Base-by-base conservation (phyloP, 2,888 invertebrate species). In the Entomobrya proxima region DNA sequence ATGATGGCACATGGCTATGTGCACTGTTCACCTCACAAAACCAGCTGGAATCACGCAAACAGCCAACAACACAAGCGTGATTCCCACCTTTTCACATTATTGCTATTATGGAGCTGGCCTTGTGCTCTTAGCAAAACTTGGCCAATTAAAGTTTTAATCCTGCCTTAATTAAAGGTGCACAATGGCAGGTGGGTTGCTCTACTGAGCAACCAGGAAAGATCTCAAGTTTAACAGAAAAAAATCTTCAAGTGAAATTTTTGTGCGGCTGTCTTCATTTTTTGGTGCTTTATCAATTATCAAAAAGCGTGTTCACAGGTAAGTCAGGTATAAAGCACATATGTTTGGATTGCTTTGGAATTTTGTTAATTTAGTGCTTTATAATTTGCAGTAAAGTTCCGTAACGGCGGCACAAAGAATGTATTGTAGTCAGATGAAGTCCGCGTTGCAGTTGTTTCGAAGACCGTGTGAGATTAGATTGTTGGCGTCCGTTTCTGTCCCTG, bases 1-100 rank as follows among this genome's bases (percentile, higher is more conserved):
- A n/a, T n/a, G n/a, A n/a, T n/a, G n/a, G n/a, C n/a, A n/a, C n/a
- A n/a, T n/a, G n/a, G n/a, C n/a, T n/a, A n/a, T n/a, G n/a, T n/a
- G n/a, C n/a, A n/a, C n/a, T n/a, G n/a, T n/a, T n/a, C n/a, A n/a
- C n/a, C n/a, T n/a, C n/a, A n/a, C n/a, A 11, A 61, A 61, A 61
- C 32, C 61, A 61, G 61, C 61, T 61, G 61, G 61, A 35, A 61
- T 61, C 61, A 61, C 61, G 61, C n/a, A n/a, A n/a, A n/a, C n/a
- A n/a, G n/a, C n/a, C n/a, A n/a, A n/a, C n/a, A n/a, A 61, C 35
- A n/a, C 61, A 61, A 35, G n/a, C 35, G 35, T 35, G 61, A 30
- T 27, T 58, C 13, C 27, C 58, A 1, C 13, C 27, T 13, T 18
- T 21, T 58, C 15, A 11, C 27, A 1, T 58, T 27, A 1, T 27